Percentiles rank a stretch among this genome's conserved stretches.
Evolutionary conservation across 1,140 invertebrate genomes (phyloP).

Genomic region (Brachionus paranguensis): DNA sequence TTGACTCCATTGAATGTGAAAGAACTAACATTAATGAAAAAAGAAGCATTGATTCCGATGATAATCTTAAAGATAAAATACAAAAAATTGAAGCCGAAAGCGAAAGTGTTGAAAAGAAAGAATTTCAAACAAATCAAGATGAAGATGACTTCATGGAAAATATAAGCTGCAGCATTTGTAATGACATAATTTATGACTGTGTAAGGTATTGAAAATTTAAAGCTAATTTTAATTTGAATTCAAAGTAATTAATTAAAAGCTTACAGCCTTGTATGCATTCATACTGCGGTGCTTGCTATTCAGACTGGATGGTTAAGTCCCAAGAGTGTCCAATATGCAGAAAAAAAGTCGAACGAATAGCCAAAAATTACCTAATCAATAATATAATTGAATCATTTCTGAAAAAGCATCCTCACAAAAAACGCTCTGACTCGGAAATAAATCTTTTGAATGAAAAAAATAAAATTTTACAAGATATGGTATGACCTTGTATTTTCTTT

Average conservation of each 20-base stretch:
- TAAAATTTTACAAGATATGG: constrained; percentile 49
- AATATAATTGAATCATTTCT: constrained; percentile 53
- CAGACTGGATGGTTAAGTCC: constrained; percentile 52
- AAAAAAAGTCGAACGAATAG: constrained; percentile 49
- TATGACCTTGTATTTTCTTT: background rate
- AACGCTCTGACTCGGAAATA: constrained; percentile 49
- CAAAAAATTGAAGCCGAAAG: background rate
- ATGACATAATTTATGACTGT: constrained; percentile 52
- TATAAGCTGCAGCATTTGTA: constrained; percentile 51
- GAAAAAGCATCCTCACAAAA: constrained; percentile 43
- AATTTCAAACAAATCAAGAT: constrained; percentile 22
- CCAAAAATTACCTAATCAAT: constrained; percentile 53
- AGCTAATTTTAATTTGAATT: background rate
- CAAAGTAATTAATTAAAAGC: constrained; percentile 42
- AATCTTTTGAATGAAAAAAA: constrained; percentile 49
- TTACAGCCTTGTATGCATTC: constrained; percentile 54
- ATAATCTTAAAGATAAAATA: background rate
- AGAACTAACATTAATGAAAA: background rate
- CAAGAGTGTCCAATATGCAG: constrained; percentile 53
- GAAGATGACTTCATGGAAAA: constrained; percentile 48
- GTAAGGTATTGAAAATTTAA: constrained; percentile 46
- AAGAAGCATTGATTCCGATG: background rate
- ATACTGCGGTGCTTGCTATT: constrained; percentile 53
- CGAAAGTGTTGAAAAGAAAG: background rate
- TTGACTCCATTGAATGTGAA: background rate